These are phyloP conservation scores for Itoplectis maculator DNA, from an alignment of 2,888 invertebrate genomes.

Conservation along the genomic window DNA sequence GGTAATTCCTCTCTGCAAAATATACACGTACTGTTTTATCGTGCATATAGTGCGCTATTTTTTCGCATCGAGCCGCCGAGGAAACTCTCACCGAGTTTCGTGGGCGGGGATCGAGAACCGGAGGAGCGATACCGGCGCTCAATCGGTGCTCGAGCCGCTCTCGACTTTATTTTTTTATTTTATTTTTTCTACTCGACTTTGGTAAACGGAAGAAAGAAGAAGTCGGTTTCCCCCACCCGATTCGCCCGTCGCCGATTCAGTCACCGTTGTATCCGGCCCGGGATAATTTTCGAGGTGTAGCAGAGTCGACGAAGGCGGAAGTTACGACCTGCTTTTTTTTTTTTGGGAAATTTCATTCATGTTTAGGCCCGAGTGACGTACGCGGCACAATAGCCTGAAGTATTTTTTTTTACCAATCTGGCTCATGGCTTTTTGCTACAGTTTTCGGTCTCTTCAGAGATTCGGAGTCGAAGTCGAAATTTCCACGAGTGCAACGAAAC, in stretches of 20 bases:
- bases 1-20: slow-evolving; percentile 40
- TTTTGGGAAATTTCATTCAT: slow-evolving; percentile 13
- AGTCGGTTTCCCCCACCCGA: not conserved
- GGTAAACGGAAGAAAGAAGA: not conserved
- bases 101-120: not conserved
- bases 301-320: slow-evolving; percentile 11
- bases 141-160: slow-evolving; percentile 7
- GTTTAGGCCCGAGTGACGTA: not conserved
- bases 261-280: slow-evolving; percentile 4
- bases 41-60: slow-evolving; percentile 39
- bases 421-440: not conserved
- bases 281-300: slow-evolving; percentile 4
- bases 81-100: slow-evolving; percentile 53
- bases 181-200: too few relatives aligned
- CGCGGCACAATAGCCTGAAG: not conserved
- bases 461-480: not conserved
- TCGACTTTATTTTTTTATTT: too few relatives aligned
- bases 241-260: not conserved
- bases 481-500: not conserved
- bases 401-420: not conserved
- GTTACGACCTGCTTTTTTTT: slow-evolving; percentile 19
- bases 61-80: slow-evolving; percentile 52
- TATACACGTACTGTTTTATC: slow-evolving; percentile 40
- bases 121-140: slow-evolving; percentile 8
- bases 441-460: too few relatives aligned